Evolutionary conservation across 2,888 invertebrate species (phyloP).

Genomic region (Trissolcus japonicus): DNA sequence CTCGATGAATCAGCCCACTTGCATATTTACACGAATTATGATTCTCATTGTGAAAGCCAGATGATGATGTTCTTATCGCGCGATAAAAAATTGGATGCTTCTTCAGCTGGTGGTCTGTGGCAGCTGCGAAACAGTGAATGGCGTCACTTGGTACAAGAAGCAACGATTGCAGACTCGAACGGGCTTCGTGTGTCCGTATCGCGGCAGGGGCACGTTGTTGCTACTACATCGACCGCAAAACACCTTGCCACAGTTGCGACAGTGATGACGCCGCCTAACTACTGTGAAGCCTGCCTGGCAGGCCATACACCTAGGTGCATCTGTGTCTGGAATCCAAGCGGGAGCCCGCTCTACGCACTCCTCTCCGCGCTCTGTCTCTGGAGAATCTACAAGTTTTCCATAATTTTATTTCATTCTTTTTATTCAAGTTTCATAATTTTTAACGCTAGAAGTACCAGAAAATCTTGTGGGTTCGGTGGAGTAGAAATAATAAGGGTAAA

Average conservation of each 20-base stretch:
- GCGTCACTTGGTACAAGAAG: constrained; percentile 84
- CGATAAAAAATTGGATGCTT: constrained; percentile 30
- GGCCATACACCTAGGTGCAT: constrained; percentile 94
- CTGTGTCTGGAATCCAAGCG: constrained; percentile 96
- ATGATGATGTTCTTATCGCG: constrained; percentile 20
- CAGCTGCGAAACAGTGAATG: constrained; percentile 77
- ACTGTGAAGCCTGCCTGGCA: constrained; percentile 96
- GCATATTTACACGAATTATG: constrained; percentile 11
- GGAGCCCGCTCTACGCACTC: constrained; percentile 81
- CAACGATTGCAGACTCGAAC: constrained; percentile 96
- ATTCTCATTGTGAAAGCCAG: too few species aligned
- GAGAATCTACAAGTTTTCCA: constrained; percentile 62
- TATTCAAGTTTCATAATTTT: neutral
- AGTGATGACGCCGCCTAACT: constrained; percentile 96
- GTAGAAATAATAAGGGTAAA: too few species aligned
- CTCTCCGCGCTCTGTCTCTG: constrained; percentile 71
- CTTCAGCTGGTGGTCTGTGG: constrained; percentile 71
- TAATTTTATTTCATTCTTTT: constrained; percentile 7
- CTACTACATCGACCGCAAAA: constrained; percentile 96
- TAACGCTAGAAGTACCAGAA: too few species aligned
- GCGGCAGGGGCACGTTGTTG: constrained; percentile 93
- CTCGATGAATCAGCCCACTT: constrained; percentile 2
- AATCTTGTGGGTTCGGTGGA: too few species aligned
- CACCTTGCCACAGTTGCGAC: constrained; percentile 97
- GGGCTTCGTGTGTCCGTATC: constrained; percentile 93